Evolutionary conservation across 2,888 invertebrate genomes (phyloP), one percentile per base, ranked within the genome.

Genomic region (Pterostichus madidus): DNA sequence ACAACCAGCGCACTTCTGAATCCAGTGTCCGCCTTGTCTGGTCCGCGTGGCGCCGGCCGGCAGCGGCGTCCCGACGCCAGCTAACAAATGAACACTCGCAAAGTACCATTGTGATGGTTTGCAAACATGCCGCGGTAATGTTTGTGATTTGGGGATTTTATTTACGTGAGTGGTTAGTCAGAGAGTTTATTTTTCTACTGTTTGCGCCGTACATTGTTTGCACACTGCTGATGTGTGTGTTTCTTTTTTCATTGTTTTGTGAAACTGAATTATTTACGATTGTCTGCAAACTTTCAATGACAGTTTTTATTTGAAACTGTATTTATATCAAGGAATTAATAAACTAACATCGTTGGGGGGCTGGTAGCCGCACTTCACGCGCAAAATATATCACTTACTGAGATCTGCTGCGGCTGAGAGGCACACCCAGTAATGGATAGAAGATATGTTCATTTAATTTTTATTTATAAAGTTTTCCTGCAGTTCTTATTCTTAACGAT

Each of bases 81-180:
- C 59, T 17, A 59, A 59, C 59, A 59, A 59, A 59, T 59, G 59
- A 59, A 24, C 59, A 59, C 59, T 59, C 59, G 59, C 59, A 59
- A 59, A 59, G 59, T 59, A 17, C 59, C 59, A 59, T 59, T 13
- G 15, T 15, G 13, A 53, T 17, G 53, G 17, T 13, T 53, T 17
- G 13, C 59, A 11, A 39, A 39, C 39, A 39, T 24, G 24, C 24
- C 24, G 39, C 7, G 8, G 39, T 8, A 39, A 39, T 59, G 59
- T 59, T 59, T 24, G 59, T 31, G 59, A 59, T 59, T 59, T 59
- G 59, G 59, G 59, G 31, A 24, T 59, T 59, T 59, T 59, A 24
- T 59, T 59, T 59, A 17, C 24, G 39, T 24, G 39, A 39, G 24
- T 59, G 59, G 59, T 59, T 59, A 59, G 17, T 59, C 31, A 59